A percentile compares a stretch with the other conserved stretches of the same genome.
Conservation (phyloP, 2,888 invertebrate genomes). For the Isotomurus palustris region DNA sequence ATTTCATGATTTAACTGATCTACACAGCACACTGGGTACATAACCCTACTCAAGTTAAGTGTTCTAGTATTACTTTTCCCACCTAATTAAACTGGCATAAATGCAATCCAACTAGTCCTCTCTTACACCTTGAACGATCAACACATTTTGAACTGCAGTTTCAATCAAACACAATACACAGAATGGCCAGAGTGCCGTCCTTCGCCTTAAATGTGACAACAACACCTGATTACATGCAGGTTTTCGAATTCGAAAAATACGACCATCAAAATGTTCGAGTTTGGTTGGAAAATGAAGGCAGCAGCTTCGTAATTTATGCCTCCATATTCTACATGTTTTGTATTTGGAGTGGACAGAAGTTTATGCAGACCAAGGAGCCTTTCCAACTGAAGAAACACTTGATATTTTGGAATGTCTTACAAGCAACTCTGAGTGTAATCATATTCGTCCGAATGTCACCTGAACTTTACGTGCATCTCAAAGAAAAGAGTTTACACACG, state of each 20-base stretch:
- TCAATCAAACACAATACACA: too few species aligned
- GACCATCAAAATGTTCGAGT: constrained; percentile 19
- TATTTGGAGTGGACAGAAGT: constrained; percentile 9
- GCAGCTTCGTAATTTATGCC: constrained; percentile 18
- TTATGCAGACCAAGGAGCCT: constrained; percentile 5
- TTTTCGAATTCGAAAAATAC: constrained; percentile 28
- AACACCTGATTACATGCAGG: constrained; percentile 14
- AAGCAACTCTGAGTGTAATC: not conserved
- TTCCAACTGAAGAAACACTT: not conserved
- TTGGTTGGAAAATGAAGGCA: constrained; percentile 18
- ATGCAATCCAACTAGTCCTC: too few species aligned
- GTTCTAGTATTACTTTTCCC: too few species aligned
- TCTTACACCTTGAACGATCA: too few species aligned
- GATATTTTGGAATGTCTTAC: constrained; percentile 3
- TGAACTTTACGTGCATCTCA: constrained; percentile 1
- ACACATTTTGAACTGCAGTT: too few species aligned
- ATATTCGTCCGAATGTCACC: constrained; percentile 13
- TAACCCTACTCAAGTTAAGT: too few species aligned
- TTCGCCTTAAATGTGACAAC: too few species aligned
- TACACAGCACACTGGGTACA: too few species aligned
- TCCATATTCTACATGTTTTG: constrained; percentile 15
- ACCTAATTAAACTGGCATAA: too few species aligned
- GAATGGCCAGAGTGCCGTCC: too few species aligned
- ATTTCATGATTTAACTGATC: too few species aligned
- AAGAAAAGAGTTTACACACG: too few species aligned